Percentiles rank a stretch among this genome's conserved stretches.
Evolutionary conservation across 2,888 invertebrate genomes (phyloP).

Genomic region (Strigamia crassipes): DNA sequence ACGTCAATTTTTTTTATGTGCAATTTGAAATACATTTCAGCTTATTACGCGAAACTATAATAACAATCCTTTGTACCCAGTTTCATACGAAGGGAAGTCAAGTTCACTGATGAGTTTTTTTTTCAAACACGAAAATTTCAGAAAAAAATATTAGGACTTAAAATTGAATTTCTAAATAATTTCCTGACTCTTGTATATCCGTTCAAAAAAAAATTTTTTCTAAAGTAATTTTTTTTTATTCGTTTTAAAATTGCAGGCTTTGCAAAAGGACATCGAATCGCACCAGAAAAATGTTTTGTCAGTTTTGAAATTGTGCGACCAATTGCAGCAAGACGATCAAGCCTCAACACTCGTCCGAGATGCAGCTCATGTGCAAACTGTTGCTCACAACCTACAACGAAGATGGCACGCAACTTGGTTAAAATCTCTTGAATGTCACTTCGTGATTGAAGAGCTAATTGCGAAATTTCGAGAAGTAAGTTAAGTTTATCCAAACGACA

Average conservation of each 20-base stretch:
- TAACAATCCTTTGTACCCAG: not conserved
- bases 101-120: not conserved
- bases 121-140: not conserved
- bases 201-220: no score
- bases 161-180: no score
- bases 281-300: constrained; percentile 62
- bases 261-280: constrained; percentile 90
- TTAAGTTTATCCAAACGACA: not conserved
- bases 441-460: constrained; percentile 81
- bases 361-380: constrained; percentile 60
- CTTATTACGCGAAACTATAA: not conserved
- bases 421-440: constrained; percentile 89
- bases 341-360: constrained; percentile 14
- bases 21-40: not conserved
- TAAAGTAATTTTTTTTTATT: not conserved
- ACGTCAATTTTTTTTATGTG: not conserved
- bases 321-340: constrained; percentile 66
- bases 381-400: constrained; percentile 75
- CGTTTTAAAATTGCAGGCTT: constrained; percentile 69
- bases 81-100: not conserved
- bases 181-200: no score
- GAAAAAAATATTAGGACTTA: not conserved
- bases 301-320: constrained; percentile 59
- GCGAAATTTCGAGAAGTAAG: constrained; percentile 33
- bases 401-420: constrained; percentile 90